These are phyloP conservation scores for Acarapis woodi DNA, from an alignment of 1,140 invertebrate genomes.

Conservation along the genomic window DNA sequence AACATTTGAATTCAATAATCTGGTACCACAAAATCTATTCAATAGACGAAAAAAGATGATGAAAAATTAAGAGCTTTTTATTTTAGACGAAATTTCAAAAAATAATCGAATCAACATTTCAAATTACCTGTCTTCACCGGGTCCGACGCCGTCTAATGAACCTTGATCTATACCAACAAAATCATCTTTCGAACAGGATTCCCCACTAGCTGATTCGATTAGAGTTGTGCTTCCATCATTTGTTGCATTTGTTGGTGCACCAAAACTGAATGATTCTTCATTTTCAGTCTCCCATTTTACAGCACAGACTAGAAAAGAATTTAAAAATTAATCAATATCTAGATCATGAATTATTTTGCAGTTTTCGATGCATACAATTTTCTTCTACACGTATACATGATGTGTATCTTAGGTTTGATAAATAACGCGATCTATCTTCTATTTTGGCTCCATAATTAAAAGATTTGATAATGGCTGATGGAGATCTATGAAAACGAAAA, in stretches of 20 bases:
- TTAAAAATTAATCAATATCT: no score
- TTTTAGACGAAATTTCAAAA: no score
- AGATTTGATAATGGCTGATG: constrained; percentile 15
- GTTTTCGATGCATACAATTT: no score
- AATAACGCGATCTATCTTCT: constrained; percentile 29
- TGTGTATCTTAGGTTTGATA: constrained; percentile 63
- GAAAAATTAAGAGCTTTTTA: no score
- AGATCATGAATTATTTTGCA: no score
- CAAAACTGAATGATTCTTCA: constrained; percentile 13
- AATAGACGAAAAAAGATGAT: no score
- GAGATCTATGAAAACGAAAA: no score
- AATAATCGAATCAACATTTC: no score
- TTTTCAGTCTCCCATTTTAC: constrained; percentile 21
- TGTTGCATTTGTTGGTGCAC: constrained; percentile 12
- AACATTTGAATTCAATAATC: constrained; percentile 12
- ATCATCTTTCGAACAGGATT: constrained; percentile 14
- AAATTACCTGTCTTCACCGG: constrained; percentile 15
- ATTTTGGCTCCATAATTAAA: constrained; percentile 40
- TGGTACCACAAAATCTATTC: constrained; percentile 8
- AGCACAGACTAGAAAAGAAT: no score
- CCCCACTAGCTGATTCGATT: constrained; percentile 11
- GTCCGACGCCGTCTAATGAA: constrained; percentile 12
- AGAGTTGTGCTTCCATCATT: not conserved
- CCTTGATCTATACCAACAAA: constrained; percentile 15
- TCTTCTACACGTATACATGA: constrained; percentile 50